Evolutionary conservation across 2,888 invertebrate species (phyloP).

Genomic region (Volucella inflata): DNA sequence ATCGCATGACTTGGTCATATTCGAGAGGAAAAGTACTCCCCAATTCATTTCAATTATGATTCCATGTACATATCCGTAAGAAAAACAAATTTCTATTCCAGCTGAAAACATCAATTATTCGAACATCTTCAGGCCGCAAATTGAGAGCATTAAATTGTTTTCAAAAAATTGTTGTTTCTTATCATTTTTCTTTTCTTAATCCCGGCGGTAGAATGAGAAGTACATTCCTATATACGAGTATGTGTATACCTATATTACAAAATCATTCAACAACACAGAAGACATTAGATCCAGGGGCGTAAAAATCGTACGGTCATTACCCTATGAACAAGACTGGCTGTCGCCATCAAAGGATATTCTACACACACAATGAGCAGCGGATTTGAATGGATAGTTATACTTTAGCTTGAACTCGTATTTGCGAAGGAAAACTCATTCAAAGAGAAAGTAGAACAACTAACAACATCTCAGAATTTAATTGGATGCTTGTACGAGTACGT

Average conservation of each 20-base stretch:
- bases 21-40: too few species aligned
- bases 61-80: too few species aligned
- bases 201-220: too few species aligned
- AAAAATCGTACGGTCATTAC: constrained; percentile 47
- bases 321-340: constrained; percentile 22
- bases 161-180: too few species aligned
- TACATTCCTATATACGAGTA: too few species aligned
- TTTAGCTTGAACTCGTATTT: constrained; percentile 30
- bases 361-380: not conserved
- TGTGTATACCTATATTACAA: not conserved
- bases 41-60: too few species aligned
- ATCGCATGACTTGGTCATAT: too few species aligned
- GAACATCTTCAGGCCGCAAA: too few species aligned
- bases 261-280: not conserved
- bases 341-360: constrained; percentile 13
- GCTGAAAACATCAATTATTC: too few species aligned
- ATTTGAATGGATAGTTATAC: not conserved
- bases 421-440: not conserved
- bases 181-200: too few species aligned
- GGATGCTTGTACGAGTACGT: constrained; percentile 8
- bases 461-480: constrained; percentile 25
- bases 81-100: too few species aligned
- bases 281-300: constrained; percentile 10
- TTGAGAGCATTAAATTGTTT: too few species aligned
- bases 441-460: constrained; percentile 4